Evolutionary conservation across 1,140 invertebrate genomes (phyloP).

Genomic region (Papilio polyxenes): DNA sequence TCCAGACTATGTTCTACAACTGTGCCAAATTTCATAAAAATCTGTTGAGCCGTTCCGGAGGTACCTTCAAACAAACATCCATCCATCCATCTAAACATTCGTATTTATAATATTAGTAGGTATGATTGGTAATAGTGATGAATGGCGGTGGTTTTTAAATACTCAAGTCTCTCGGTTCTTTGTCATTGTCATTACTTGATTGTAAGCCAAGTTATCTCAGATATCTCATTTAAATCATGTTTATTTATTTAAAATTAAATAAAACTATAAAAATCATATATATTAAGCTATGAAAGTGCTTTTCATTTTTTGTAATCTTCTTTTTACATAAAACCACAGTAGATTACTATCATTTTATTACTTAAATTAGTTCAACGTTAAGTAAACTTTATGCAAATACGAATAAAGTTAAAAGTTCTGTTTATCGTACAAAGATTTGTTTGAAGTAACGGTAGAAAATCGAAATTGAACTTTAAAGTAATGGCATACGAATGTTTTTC

Average conservation of each 20-base stretch:
- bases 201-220: not conserved
- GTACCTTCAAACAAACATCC: too few relatives aligned
- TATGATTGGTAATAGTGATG: too few relatives aligned
- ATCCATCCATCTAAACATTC: too few relatives aligned
- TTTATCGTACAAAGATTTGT: not conserved
- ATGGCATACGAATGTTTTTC: constrained; percentile 1
- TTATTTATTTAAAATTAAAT: constrained; percentile 2
- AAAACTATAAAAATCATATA: constrained; percentile 13
- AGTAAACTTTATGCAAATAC: not conserved
- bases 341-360: constrained; percentile 34
- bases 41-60: too few relatives aligned
- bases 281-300: constrained; percentile 7
- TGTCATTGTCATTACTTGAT: too few relatives aligned
- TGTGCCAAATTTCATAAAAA: too few relatives aligned
- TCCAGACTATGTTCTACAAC: too few relatives aligned
- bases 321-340: constrained; percentile 30
- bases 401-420: constrained; percentile 5
- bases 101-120: too few relatives aligned
- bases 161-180: not conserved
- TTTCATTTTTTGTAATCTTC: constrained; percentile 9
- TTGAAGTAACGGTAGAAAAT: not conserved
- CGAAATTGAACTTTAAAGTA: constrained; percentile 9
- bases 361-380: not conserved
- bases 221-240: not conserved
- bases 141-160: too few relatives aligned